Evolutionary conservation across 2,113 vertebrate genomes (phyloP), one percentile per base, ranked within the genome.

Genomic region (Pteropus alecto): DNA sequence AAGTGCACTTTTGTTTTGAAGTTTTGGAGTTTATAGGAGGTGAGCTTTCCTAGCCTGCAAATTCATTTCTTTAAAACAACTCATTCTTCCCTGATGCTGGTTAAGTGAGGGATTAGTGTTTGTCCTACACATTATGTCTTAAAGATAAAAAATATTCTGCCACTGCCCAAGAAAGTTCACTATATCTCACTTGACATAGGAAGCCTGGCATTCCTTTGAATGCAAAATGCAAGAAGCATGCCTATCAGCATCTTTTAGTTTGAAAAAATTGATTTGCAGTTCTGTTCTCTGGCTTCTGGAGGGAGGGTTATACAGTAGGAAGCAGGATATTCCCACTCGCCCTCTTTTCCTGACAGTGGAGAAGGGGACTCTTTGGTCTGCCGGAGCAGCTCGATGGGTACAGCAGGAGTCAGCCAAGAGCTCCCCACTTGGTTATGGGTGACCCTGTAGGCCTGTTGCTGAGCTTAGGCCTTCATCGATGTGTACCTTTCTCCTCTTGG

Each of bases 91-190:
- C 82, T 35, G n/a, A 67, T 68, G 87, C 38, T 92, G 76, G 21
- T 67, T 76, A 58, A 73, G 56, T 26, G 85, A 87, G 41, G 68
- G 79, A 83, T 96, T 94, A 73, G 48, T 46, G 51, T 93, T 96
- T 96, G 84, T 68, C 56, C 35, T 95, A 65, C 71, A 43, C 11
- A 51, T 71, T 94, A 83, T 38, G n/a, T 92, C 71, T 90, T 87
- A 79, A 95, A 95, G 84, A 90, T 54, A 68, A 81, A 95, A 77
- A 60, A 6, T 35, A 54, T 83, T 95, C 46, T 95, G 58, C 56
- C 5, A 60, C 33, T 88, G 54, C 61, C 76, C 54, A 22, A n/a
- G 76, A 86, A 97, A 87, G 67, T 51, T 61, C 90, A 76, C 68
- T 70, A 19, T 70, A n/a, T 76, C 54, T 90, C 79, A 61, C 65